Percentiles rank a stretch among this genome's conserved stretches.
These are phyloP conservation scores for Nephila pilipes DNA, from an alignment of 1,140 invertebrate genomes.

Conservation along the genomic window DNA sequence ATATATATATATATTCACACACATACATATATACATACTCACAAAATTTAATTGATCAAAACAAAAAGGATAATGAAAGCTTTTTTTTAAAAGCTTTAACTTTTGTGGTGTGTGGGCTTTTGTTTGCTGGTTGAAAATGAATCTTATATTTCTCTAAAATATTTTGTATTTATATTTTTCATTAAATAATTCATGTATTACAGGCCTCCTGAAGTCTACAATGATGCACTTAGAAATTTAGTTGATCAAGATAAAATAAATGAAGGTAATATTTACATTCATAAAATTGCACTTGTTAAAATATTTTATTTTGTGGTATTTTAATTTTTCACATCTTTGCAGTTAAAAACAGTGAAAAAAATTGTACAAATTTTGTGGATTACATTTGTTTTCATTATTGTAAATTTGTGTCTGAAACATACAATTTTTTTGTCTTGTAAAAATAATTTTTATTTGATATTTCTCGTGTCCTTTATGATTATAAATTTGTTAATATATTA, in stretches of 20 bases:
- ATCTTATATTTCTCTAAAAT: background rate
- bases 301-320: background rate
- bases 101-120: background rate
- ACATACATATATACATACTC: too few species aligned
- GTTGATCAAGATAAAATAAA: constrained; percentile 83
- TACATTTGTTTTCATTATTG: too few species aligned
- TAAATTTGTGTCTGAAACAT: too few species aligned
- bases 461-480: too few species aligned
- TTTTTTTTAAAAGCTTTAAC: background rate
- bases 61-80: constrained; percentile 54
- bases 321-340: background rate
- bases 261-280: constrained; percentile 50
- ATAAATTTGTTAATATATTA: too few species aligned
- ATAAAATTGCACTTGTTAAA: too few species aligned
- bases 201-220: constrained; percentile 80
- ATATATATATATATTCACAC: too few species aligned
- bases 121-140: background rate
- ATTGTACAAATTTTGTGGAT: too few species aligned
- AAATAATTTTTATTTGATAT: too few species aligned
- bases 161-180: constrained; percentile 16
- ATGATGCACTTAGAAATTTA: constrained; percentile 79
- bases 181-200: constrained; percentile 70
- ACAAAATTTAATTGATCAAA: constrained; percentile 24
- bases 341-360: background rate
- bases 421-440: too few species aligned